Base-by-base conservation (phyloP, 2,113 vertebrate species). In the Strigops habroptila region DNA sequence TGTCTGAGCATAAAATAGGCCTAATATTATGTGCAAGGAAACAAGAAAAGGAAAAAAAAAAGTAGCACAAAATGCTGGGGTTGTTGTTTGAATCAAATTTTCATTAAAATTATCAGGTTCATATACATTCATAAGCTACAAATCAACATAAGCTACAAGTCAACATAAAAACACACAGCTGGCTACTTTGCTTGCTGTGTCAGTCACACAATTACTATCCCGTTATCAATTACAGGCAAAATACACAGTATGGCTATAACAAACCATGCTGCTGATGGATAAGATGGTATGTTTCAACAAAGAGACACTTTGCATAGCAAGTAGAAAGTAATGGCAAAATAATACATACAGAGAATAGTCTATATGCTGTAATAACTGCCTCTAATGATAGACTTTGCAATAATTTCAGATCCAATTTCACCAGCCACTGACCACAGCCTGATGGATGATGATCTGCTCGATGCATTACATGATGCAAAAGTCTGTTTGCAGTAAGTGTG, bases 381-480 rank as follows among this genome's bases (percentile, higher is more conserved):
- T 70, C 51, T 81, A 74, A 77, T 41, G 59, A 82, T 18, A 82
- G 46, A 67, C 25, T 19, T 67, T 33, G 5, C 25, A 31, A 18
- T 48, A 73, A 92, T 78, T 91, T 86, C 85, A 87, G 49, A 83
- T 44, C 27, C 23, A 65, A 12, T 88, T 92, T 86, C 91, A 91
- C 27, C 60, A 88, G 59, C 22, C 49, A 63, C 41, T 57, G 82
- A 52, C 43, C 5, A 2, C 37, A 63, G 12, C 7, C 53, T 81
- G 33, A 28, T 1, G 23, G 37, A 33, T 81, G 59, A 64, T 57
- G 39, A 65, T 88, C 44, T 65, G 17, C 31, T 73, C 5, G 0
- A n/a, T 41, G 37, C 0, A 0, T 49, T 70, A 74, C 0, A 0
- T 2, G 4, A 53, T 31, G 49, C 59, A 51, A 46, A 83, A 49